Evolutionary conservation across 2,797 vertebrate species (phyloP), one percentile per base, ranked within the genome.

Genomic region (Cirrhinus mrigala): DNA sequence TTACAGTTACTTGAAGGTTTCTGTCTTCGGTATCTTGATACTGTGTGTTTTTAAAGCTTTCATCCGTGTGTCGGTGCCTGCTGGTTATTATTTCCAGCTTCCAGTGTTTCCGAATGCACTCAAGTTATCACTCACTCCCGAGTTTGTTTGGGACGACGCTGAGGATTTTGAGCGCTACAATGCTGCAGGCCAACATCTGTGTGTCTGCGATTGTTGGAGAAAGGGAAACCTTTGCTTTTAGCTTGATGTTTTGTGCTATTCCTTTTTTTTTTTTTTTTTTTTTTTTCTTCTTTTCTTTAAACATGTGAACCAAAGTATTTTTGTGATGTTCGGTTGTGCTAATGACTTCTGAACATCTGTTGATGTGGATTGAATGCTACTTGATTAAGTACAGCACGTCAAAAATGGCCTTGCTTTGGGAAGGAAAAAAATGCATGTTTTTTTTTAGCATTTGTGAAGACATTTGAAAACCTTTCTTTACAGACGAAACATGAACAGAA

Each of bases 1-100:
- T 18, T 64, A 40, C 37, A 68, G 66, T 69, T 86, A 82, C 58
- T 69, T 82, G 12, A 50, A 82, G 71, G 60, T 64, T 82, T 78
- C 50, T 11, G 79, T 37, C 4, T 29, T 20, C 22, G 11, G 48
- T 70, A 27, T 69, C 4, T 5, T 40, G 29, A 81, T 80, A 48
- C 14, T 37, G 10, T 69, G 62, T 40, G 52, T 37, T 24, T 64
- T 68, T n/a, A 16, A 52, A 33, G 11, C 48, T 71, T 29, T 82
- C 16, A 46, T 58, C 20, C n/a, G 1, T 2, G 16, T 71, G 15
- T 14, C 50, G 18, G 16, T 44, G 68, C 37, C n/a, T 73, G 37
- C 40, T 73, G 54, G 69, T 12, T 73, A 73, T 62, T 71, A 27
- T 60, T 24, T 71, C 37, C 14, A 40, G 29, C 48, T 44, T 73